Evolutionary conservation across 2,113 vertebrate species (phyloP), one percentile per base, ranked within the genome.

Genomic region (Burhinus oedicnemus): DNA sequence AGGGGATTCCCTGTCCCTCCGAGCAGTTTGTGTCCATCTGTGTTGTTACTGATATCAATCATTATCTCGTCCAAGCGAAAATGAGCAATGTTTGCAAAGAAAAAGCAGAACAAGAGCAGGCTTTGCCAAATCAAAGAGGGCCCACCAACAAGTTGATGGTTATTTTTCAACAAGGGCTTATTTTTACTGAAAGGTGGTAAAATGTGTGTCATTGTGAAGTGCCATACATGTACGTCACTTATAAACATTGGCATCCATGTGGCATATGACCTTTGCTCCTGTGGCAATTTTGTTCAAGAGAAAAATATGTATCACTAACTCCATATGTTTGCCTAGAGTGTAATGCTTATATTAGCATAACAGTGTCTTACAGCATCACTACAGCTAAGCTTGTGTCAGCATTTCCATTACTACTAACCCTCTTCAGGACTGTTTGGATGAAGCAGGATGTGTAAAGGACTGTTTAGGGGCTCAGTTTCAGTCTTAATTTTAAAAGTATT

Each of bases 41-140:
- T 75, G 69, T 84, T 84, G 55, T 29, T 68, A 38, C 60, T 51
- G 55, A 87, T 61, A 91, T 70, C 66, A 94, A 91, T 74, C 64
- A 78, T 83, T 83, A 83, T 75, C 76, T 90, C 23, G 4, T 92
- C 94, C 86, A 94, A 93, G 57, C 87, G 52, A 97, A 97, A 94
- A 96, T 38, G 12, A 96, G 57, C 77, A 92, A 61, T 1, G 2
- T 87, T 92, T 54, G 21, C n/a, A 90, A 82, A 66, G 80, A 87
- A 91, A 92, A 94, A 21, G 47, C 89, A 93, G 72, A 91, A 80
- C 64, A 84, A 54, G 55, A 89, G 40, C 32, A 69, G 40, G 32
- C 26, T 83, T 91, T 92, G 94, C 83, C 80, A 90, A 92, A 70
- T 66, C 77, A 57, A 83, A 86, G 74, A 78, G 61, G 23, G 36